Conservation (phyloP, 2,888 invertebrate genomes). For the Polyommatus icarus region DNA sequence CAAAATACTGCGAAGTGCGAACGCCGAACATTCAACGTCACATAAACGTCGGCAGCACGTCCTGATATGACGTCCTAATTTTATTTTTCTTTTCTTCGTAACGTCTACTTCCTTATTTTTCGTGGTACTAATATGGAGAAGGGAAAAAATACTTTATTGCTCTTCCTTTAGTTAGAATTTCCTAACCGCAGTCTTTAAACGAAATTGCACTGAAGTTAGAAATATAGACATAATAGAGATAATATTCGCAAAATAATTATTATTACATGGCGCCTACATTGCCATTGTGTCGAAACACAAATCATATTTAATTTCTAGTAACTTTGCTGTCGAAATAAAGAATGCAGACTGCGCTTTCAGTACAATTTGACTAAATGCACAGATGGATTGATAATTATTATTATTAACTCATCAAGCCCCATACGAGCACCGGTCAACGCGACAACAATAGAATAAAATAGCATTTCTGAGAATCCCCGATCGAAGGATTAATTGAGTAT, state of each 20-base stretch:
- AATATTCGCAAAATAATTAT: too few species aligned
- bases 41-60: neutral
- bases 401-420: too few species aligned
- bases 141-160: neutral
- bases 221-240: too few species aligned
- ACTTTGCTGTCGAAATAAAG: neutral
- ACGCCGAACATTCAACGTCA: neutral
- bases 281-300: neutral
- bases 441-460: too few species aligned
- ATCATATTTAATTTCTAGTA: neutral
- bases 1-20: neutral
- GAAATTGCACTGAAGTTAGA: neutral
- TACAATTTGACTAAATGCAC: neutral
- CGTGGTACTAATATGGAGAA: neutral
- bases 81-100: conserved; percentile 11
- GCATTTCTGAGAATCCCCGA: too few species aligned
- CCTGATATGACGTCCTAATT: conserved; percentile 3
- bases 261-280: too few species aligned
- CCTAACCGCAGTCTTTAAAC: neutral
- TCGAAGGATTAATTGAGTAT: too few species aligned
- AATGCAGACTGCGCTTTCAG: too few species aligned
- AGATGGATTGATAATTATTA: neutral
- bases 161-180: neutral
- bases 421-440: too few species aligned
- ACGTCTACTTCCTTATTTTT: neutral